Base-by-base conservation (phyloP, 2,888 invertebrate species). In the Magallana nippona region DNA sequence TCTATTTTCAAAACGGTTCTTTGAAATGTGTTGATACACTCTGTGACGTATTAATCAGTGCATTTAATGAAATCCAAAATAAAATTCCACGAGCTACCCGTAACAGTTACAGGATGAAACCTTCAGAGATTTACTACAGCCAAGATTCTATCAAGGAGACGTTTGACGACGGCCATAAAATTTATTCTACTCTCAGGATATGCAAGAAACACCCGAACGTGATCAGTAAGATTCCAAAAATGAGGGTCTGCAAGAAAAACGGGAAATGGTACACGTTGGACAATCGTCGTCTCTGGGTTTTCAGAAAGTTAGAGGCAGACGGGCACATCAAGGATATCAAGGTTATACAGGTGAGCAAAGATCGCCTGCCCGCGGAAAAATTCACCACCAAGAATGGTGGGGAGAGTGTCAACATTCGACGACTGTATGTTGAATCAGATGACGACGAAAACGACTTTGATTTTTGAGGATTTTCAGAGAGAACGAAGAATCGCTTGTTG, bases 201-300 rank as follows among this genome's bases (percentile, higher is more conserved):
- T 79, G 62, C n/a, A 55, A 19, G 10, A 56, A 62, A 55, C 62
- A 83, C 13, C 79, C 79, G 3, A 27, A n/a, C 10, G 79, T 79
- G 10, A 79, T 83, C 15, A 15, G 79, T 15, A 19, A 56, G 55
- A 83, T 79, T 27, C 79, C 83, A 10, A 15, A 0, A n/a, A 83
- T 83, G n/a, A 62, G 71, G 32, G 83, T 83, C 17, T 83, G 60
- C 56, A 27, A 56, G 56, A 79, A 58, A 62, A 56, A 58, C 11
- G 83, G 83, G 3, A 83, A 79, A 63, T 83, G 56, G 62, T 83
- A 62, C 32, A 63, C 83, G 10, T 55, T 79, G 8, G 79, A 83
- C 57, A 83, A 83, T n/a, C 79, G 79, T 10, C 78, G 83, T 63
- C 71, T 83, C 10, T 83, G 83, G 83, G 83, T 83, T 22, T 83